Base-by-base conservation (phyloP, 64 coral and sea anemone genomes). In the Hydrozoanthus tunicans region DNA sequence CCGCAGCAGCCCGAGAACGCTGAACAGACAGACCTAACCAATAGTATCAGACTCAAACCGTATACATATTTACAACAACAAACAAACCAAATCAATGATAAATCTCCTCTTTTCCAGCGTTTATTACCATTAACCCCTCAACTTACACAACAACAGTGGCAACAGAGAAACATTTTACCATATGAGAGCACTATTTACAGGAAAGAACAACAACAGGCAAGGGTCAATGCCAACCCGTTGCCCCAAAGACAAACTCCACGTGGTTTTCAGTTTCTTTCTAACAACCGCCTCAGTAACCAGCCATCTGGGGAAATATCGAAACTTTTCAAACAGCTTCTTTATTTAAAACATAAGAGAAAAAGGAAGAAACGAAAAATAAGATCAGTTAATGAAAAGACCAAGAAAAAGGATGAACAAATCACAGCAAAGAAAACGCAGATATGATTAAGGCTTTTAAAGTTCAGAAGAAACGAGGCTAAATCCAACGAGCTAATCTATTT, bases 311-410 rank as follows among this genome's bases (percentile, higher is more conserved):
- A 58, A 59, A 27, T 88, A 32, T 12, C 68, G 23, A 83, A 66
- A 4, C 12, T 88, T 5, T 25, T 88, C 9, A 75, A 73, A 88
- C 17, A 88, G 12, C 69, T 88, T 3, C 69, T 88, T 32, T 74
- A 60, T 70, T 56, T 88, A 58, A 88, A 61, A 74, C 84, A 88
- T 51, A 88, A 88, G 51, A 74, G 17, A 70, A 88, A 88, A 88
- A 59, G 69, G 17, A 88, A 88, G 52, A 88, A 88, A 8, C 12
- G 68, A 73, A 88, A 51, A 73, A 51, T 73, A 59, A 58, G 24
- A 56, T 23, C 23, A 13, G 60, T 51, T 51, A 74, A 70, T 3
- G 13, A 74, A 14, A 58, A 74, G 11, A 17, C 64, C 13, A 61
- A 58, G 3, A 3, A 56, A 24, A 13, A 51, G 5, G 11, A 70